Evolutionary conservation across 2,888 invertebrate species (phyloP).

Genomic region (Chrysopilus asiliformis): DNA sequence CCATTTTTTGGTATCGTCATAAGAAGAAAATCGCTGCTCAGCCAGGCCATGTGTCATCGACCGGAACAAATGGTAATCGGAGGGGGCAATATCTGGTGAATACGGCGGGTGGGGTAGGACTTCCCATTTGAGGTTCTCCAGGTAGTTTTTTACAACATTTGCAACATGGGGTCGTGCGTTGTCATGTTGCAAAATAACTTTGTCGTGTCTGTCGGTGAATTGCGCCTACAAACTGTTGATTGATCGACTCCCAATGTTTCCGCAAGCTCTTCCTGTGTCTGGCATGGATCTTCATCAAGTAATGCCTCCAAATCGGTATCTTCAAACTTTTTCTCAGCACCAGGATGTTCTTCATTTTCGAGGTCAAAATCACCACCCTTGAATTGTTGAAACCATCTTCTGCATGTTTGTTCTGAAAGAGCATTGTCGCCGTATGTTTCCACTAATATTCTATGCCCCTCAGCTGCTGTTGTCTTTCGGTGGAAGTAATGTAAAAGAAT

Average conservation of each 20-base stretch:
- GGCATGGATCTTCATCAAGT: not conserved
- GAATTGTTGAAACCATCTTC: not conserved
- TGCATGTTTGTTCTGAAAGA: too few relatives aligned
- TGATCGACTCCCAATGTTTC: not conserved
- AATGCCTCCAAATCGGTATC: not conserved
- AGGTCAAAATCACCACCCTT: not conserved
- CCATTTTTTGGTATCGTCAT: not conserved
- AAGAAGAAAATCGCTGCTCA: not conserved
- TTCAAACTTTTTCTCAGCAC: too few relatives aligned
- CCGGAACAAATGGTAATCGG: not conserved
- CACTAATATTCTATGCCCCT: too few relatives aligned
- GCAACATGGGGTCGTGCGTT: not conserved
- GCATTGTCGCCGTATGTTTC: too few relatives aligned
- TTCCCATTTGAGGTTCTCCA: not conserved
- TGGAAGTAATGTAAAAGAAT: too few relatives aligned
- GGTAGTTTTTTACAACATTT: not conserved
- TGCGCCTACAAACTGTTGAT: not conserved
- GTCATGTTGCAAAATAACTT: not conserved
- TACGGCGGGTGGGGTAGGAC: not conserved
- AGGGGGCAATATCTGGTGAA: not conserved
- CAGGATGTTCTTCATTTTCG: not conserved
- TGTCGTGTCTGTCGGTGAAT: not conserved
- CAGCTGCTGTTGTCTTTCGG: too few relatives aligned
- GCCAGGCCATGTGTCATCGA: not conserved
- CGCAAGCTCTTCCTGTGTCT: not conserved